These are phyloP conservation scores for Cryptotermes secundus DNA, from an alignment of 1,140 invertebrate genomes.

Conservation along the genomic window DNA sequence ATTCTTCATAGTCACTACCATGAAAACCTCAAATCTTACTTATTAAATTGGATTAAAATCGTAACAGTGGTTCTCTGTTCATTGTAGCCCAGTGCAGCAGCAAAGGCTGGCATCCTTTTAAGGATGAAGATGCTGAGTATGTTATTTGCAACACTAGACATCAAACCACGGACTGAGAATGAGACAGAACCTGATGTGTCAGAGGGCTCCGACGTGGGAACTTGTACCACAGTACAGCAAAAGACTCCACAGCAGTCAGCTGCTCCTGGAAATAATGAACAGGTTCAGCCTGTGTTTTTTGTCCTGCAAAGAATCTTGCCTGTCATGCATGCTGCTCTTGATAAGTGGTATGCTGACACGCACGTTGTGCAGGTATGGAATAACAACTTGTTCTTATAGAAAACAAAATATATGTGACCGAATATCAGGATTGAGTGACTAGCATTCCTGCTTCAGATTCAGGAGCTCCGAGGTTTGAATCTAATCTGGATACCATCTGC, in stretches of 20 bases:
- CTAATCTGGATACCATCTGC: too few relatives aligned
- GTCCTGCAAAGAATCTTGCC: constrained; percentile 63
- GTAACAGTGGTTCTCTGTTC: not conserved
- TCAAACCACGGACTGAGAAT: constrained; percentile 41
- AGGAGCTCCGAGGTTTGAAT: too few relatives aligned
- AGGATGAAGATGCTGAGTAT: constrained; percentile 69
- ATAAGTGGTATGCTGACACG: constrained; percentile 56
- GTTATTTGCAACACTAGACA: constrained; percentile 66
- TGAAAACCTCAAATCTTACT: too few relatives aligned
- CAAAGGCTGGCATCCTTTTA: constrained; percentile 53
- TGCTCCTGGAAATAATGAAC: constrained; percentile 42
- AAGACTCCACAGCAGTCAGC: not conserved
- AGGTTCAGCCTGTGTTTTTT: constrained; percentile 51
- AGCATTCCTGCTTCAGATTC: too few relatives aligned
- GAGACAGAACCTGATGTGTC: constrained; percentile 31
- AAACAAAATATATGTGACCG: too few relatives aligned
- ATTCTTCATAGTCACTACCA: too few relatives aligned
- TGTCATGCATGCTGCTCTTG: constrained; percentile 54
- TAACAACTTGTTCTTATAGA: not conserved
- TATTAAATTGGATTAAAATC: too few relatives aligned
- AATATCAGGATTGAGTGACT: too few relatives aligned
- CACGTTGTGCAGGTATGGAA: constrained; percentile 59
- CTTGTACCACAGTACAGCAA: not conserved
- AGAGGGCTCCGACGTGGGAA: not conserved
- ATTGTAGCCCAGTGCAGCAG: constrained; percentile 49